Evolutionary conservation across 1,140 invertebrate species (phyloP), one percentile per base, ranked within the genome.

Genomic region (Rhopalosiphum padi): DNA sequence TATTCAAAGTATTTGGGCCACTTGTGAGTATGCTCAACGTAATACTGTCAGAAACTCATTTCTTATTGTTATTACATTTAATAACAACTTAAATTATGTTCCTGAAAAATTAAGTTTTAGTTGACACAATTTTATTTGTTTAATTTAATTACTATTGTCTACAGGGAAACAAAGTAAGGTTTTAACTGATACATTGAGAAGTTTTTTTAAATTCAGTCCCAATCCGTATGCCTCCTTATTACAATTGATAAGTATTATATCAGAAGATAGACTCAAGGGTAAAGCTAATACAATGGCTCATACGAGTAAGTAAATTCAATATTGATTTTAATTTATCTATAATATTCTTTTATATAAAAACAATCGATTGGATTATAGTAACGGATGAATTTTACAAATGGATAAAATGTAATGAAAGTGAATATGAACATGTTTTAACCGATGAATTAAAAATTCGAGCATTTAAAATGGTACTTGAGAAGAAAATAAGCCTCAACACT

Each of bases 371-470:
- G 0, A 43, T 95, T 95, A 94, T 94, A 96, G 96, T 97, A 93
- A 96, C 97, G 92, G 96, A 97, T 94, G 96, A 96, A 93, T 96
- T 96, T 94, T 95, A 95, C 94, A 95, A 95, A 82, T 96, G 96
- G 96, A 94, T 95, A 48, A 93, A 95, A 91, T 94, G 94, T 48
- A 95, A 94, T 55, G 95, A 94, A 94, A 94, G 94, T 93, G 94
- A 87, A 37, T 95, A 95, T 94, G 94, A 94, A 94, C 94, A 95
- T 91, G 95, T 95, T 93, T 94, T 97, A 85, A 95, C 95, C 37
- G 94, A 95, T 22, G 95, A 97, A 88, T 94, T 96, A 21, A 97
- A 97, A 95, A 94, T 96, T 94, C 96, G 96, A 94, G 96, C 96
- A 43, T 97, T 96, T 94, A 95, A 96, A 94, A 95, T 97, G 94